These are phyloP conservation scores for Heliconius himera DNA, from an alignment of 1,140 invertebrate species.

Conservation along the genomic window DNA sequence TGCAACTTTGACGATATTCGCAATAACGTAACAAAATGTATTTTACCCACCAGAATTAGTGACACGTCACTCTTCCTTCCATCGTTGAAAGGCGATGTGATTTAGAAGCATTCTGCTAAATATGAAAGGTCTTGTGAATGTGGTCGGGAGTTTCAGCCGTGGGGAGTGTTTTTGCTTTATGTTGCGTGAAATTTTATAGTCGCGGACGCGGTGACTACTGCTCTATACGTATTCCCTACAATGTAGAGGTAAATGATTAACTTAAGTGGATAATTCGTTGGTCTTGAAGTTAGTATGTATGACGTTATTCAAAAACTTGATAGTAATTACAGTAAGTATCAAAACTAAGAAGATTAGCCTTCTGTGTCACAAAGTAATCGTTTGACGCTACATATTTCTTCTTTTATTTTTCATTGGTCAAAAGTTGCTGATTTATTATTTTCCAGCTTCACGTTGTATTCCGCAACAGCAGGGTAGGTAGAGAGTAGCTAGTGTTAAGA, in stretches of 20 bases:
- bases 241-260: constrained; percentile 17
- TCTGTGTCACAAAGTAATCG: too few relatives aligned
- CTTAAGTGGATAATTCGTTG: constrained; percentile 17
- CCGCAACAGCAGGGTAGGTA: too few relatives aligned
- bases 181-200: constrained; percentile 79
- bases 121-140: constrained; percentile 51
- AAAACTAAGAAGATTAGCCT: too few relatives aligned
- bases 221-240: constrained; percentile 28
- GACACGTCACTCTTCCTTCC: constrained; percentile 45
- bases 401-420: too few relatives aligned
- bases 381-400: too few relatives aligned
- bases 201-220: constrained; percentile 56
- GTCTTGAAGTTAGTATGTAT: not conserved
- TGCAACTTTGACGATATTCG: constrained; percentile 70
- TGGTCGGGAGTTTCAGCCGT: constrained; percentile 62
- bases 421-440: too few relatives aligned
- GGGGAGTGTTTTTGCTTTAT: constrained; percentile 79
- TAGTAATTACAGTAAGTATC: too few relatives aligned
- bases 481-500: too few relatives aligned
- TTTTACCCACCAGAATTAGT: constrained; percentile 59
- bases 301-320: not conserved
- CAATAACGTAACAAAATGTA: constrained; percentile 67
- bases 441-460: too few relatives aligned
- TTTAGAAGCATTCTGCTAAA: constrained; percentile 26
- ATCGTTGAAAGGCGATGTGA: not conserved